Conservation (phyloP, 2,113 vertebrate species). For the Lota lota region DNA sequence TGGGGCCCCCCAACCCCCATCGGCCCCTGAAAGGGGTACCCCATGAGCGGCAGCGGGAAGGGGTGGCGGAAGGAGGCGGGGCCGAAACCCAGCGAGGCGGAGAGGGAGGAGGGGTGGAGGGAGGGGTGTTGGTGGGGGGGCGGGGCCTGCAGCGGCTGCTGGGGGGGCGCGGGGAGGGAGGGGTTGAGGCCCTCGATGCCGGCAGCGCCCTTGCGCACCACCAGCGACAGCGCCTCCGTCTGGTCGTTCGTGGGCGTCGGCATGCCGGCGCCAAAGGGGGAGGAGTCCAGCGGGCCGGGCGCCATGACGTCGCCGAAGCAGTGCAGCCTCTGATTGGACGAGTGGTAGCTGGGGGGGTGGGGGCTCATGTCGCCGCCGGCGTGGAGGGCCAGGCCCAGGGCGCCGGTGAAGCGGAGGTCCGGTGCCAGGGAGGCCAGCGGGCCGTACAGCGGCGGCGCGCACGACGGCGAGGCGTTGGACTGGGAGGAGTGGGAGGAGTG, state of each 20-base stretch:
- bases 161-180: slow-evolving; percentile 44
- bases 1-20: slow-evolving; percentile 72
- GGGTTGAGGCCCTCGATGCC: slow-evolving; percentile 51
- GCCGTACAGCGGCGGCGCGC: slow-evolving; percentile 55
- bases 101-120: slow-evolving; percentile 89
- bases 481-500: slow-evolving; percentile 63
- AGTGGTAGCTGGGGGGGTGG: slow-evolving; percentile 91
- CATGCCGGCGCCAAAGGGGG: slow-evolving; percentile 57
- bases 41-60: slow-evolving; percentile 94
- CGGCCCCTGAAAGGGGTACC: slow-evolving; percentile 93
- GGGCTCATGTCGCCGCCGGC: slow-evolving; percentile 78
- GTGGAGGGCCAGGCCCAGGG: slow-evolving; percentile 64
- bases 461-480: slow-evolving; percentile 61
- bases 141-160: slow-evolving; percentile 57
- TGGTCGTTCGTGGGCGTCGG: slow-evolving; percentile 85
- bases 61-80: slow-evolving; percentile 95
- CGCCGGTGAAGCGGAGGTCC: slow-evolving; percentile 41
- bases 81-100: slow-evolving; percentile 87
- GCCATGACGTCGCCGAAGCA: slow-evolving; percentile 96
- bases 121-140: slow-evolving; percentile 84
- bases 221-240: slow-evolving; percentile 93
- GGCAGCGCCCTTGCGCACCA: slow-evolving; percentile 89
- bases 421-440: slow-evolving; percentile 61
- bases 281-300: slow-evolving; percentile 90
- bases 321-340: slow-evolving; percentile 91